Conservation (phyloP, 2,888 invertebrate genomes). For the Agrochola lychnidis region DNA sequence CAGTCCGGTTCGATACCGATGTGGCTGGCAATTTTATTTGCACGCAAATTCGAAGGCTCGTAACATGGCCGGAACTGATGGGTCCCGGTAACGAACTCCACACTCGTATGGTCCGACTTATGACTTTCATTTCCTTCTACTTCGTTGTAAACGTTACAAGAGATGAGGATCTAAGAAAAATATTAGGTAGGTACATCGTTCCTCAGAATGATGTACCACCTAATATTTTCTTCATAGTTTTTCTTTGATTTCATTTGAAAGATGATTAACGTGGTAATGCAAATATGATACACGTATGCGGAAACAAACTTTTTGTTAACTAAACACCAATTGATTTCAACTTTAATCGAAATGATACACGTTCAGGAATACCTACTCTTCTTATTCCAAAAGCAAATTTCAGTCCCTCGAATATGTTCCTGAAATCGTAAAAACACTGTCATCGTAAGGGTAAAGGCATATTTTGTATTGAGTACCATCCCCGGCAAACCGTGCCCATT, state of each 20-base stretch:
- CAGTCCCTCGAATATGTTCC: slow-evolving; percentile 46
- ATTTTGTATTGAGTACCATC: slow-evolving; percentile 65
- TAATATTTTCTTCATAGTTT: slow-evolving; percentile 6
- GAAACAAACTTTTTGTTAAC: not conserved
- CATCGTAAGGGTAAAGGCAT: slow-evolving; percentile 59
- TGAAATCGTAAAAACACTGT: slow-evolving; percentile 59
- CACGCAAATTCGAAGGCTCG: slow-evolving; percentile 86
- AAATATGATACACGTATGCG: not conserved
- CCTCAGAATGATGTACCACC: not conserved
- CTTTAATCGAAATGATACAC: not conserved
- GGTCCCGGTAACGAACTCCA: slow-evolving; percentile 79
- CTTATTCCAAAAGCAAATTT: slow-evolving; percentile 40
- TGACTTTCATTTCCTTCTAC: slow-evolving; percentile 83
- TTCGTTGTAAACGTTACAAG: slow-evolving; percentile 60
- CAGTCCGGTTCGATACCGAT: slow-evolving; percentile 74
- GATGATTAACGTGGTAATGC: not conserved
- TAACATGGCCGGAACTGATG: slow-evolving; percentile 80
- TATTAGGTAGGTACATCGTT: not conserved
- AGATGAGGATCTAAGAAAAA: slow-evolving; percentile 1
- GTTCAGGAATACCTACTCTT: not conserved
- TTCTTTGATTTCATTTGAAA: not conserved
- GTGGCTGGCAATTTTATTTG: slow-evolving; percentile 82
- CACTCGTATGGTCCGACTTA: slow-evolving; percentile 77
- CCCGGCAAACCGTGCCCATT: slow-evolving; percentile 65
- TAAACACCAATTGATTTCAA: not conserved